These are phyloP conservation scores for Otis tarda DNA, from an alignment of 2,113 vertebrate genomes.

Conservation along the genomic window DNA sequence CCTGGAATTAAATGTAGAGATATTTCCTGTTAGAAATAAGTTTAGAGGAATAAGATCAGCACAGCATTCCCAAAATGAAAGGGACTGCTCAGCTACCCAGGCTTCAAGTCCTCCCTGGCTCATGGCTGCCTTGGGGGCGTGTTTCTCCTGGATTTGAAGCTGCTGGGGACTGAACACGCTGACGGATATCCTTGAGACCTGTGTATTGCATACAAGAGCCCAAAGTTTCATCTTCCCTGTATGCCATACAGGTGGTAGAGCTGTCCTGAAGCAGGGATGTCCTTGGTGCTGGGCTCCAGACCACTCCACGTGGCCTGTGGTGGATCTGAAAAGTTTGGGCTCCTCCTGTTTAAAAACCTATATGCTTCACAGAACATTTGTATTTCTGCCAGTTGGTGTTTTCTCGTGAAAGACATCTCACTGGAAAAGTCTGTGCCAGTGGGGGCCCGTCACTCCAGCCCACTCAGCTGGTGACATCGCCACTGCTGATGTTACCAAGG, in stretches of 20 bases:
- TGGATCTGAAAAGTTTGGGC: background rate
- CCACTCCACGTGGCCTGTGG: background rate
- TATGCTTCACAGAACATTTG: background rate
- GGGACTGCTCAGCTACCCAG: background rate
- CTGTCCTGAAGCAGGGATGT: background rate
- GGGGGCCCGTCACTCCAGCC: rapidly evolving
- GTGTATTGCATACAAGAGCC: background rate
- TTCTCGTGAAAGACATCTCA: background rate
- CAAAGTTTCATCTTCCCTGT: background rate
- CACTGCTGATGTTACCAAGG: background rate
- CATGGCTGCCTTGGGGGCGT: background rate
- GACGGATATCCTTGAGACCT: background rate
- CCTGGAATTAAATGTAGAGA: background rate
- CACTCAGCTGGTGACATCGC: background rate
- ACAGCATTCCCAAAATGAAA: background rate
- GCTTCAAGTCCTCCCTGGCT: background rate
- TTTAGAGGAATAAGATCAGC: background rate
- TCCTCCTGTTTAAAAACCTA: background rate
- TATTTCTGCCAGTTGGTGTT: background rate
- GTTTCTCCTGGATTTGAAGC: background rate
- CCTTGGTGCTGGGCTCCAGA: background rate
- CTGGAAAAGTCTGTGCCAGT: background rate
- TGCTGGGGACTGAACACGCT: background rate
- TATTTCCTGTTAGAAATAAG: background rate
- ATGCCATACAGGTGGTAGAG: background rate